Conservation (phyloP, 2,797 vertebrate genomes). For the Leucoraja ocellata region DNA sequence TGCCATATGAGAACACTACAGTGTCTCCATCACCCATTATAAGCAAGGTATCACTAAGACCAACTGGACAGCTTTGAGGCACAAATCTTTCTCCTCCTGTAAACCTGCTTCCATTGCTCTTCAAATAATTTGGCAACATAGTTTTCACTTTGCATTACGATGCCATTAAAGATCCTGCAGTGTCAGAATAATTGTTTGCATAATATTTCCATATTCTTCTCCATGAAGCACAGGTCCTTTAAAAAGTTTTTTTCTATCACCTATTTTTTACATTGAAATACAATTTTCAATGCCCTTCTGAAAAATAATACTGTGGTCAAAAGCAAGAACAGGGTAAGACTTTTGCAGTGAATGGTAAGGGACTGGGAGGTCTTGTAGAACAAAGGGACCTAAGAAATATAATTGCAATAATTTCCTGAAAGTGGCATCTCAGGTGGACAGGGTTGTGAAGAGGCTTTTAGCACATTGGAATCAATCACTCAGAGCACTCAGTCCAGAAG, state of each 20-base stretch:
- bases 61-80: slow-evolving; percentile 14
- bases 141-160: background rate
- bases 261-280: background rate
- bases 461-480: no score
- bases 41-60: background rate
- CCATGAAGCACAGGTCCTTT: background rate
- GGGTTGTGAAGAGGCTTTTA: no score
- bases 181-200: background rate
- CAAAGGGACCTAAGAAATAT: no score
- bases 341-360: no score
- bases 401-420: no score
- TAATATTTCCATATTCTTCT: background rate
- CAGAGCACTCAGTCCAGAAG: no score
- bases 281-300: background rate
- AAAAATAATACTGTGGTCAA: background rate
- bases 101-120: background rate
- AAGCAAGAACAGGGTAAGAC: no score
- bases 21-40: background rate
- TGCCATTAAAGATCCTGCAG: background rate
- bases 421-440: no score
- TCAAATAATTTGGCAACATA: background rate
- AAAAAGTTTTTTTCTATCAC: background rate
- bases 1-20: background rate
- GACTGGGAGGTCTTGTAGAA: no score
- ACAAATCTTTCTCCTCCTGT: background rate